Evolutionary conservation across 2,797 vertebrate genomes (phyloP).

Genomic region (Sebastes variabilis): DNA sequence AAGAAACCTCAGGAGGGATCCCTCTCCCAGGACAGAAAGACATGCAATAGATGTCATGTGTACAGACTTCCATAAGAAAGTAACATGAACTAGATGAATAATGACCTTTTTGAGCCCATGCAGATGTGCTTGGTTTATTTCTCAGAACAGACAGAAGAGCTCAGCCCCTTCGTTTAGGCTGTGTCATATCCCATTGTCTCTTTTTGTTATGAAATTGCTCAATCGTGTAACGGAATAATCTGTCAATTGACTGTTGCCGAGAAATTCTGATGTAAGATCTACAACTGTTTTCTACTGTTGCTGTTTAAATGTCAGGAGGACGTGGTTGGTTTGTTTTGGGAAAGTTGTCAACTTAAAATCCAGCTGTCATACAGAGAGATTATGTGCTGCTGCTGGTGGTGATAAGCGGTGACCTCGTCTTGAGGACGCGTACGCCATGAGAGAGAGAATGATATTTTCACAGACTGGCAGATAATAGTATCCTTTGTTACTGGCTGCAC

Average conservation of each 20-base stretch:
- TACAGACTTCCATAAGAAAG: not conserved
- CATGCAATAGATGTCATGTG: not conserved
- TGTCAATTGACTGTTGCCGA: not conserved
- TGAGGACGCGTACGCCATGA: not conserved
- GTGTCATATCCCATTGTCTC: not conserved
- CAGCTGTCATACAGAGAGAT: constrained; percentile 42
- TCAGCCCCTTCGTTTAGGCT: not conserved
- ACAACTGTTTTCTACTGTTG: not conserved
- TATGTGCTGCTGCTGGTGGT: not conserved
- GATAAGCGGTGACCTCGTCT: constrained; percentile 33
- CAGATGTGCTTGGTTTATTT: not conserved
- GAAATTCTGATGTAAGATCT: not conserved
- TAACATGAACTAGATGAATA: not conserved
- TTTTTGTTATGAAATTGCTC: not conserved
- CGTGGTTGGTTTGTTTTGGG: not conserved
- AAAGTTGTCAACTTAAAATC: not conserved
- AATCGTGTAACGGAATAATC: not conserved
- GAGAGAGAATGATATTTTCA: not conserved
- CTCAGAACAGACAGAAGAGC: not conserved
- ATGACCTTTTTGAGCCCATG: not conserved
- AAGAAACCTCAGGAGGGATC: not conserved
- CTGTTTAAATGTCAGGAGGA: not conserved
- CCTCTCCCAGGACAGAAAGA: not conserved
- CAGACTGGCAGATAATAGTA: not conserved
- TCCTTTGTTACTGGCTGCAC: not conserved